Evolutionary conservation across 2,888 invertebrate species (phyloP), one percentile per base, ranked within the genome.

Genomic region (Morpho deidamia): DNA sequence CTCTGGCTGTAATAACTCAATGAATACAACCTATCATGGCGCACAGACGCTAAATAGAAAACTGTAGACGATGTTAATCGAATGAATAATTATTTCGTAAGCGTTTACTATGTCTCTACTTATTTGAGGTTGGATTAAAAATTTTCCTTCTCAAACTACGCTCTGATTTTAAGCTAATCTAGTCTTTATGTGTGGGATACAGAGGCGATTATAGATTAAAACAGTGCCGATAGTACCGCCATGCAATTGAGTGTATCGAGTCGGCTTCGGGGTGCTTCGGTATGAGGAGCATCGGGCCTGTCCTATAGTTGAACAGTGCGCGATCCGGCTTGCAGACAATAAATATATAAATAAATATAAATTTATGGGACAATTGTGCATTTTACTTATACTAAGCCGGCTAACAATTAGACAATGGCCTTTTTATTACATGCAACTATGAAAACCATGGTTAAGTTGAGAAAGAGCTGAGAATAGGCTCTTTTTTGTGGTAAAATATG

Each of bases 271-370:
- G 61, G 58, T 55, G 62, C 55, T 59, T 56, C 56, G 61, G 60
- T 59, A 61, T 62, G 66, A 62, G 58, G 61, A 63, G 61, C 64
- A 64, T 61, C 65, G 68, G 61, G 62, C 60, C 58, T 63, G 59
- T 60, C 65, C 61, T 61, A 64, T 61, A 59, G 65, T 80, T 78
- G 83, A 78, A 79, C 75, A 72, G 67, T 54, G 66, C 66, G 75
- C 80, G 77, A 72, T 70, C 70, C 72, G 71, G 75, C 71, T 63
- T 63, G 48, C 48, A 42, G 43, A 23, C 5, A 23, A 23, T 23
- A 23, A 23, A 23, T 23, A 23, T 23, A 23, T 23, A 5, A 23
- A 23, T 23, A 0, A 23, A 5, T 5, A 23, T 23, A 1, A 23
- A 23, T 23, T 5, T 23, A 23, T 23, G 5, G 23, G 23, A 14